Conservation (phyloP, 23 tunicate species). For the Halocynthia aurantium region DNA sequence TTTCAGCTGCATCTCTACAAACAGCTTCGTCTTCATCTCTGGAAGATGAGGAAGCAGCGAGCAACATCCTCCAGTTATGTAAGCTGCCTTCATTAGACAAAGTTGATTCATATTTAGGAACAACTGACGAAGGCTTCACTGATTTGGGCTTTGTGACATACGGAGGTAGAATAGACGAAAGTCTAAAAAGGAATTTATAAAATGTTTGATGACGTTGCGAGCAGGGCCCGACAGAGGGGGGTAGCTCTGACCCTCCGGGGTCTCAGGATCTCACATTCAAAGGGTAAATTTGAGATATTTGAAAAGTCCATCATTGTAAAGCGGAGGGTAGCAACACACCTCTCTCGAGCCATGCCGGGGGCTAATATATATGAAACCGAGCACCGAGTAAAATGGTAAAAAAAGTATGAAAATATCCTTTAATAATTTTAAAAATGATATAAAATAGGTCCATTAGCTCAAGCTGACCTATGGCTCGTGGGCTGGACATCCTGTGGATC, state of each 20-base stretch:
- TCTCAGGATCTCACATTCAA: too few relatives aligned
- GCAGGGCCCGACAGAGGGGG: neutral
- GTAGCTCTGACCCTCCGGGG: too few relatives aligned
- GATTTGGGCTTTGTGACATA: conserved; percentile 54
- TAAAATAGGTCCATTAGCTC: neutral
- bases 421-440: neutral
- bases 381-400: neutral
- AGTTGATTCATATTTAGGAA: conserved; percentile 17
- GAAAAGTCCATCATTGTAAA: too few relatives aligned
- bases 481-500: conserved; percentile 48
- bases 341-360: neutral
- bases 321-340: neutral
- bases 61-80: conserved; percentile 26
- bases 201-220: neutral
- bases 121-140: neutral
- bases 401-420: conserved; percentile 14
- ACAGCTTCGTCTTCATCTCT: neutral
- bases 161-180: conserved; percentile 25
- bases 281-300: too few relatives aligned
- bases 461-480: conserved; percentile 47
- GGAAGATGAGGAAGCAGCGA: conserved; percentile 13
- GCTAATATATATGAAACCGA: neutral
- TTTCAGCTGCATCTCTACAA: neutral
- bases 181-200: conserved; percentile 30
- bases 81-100: neutral